Conservation (phyloP, 2,113 vertebrate genomes). For the Danionella cerebrum region DNA sequence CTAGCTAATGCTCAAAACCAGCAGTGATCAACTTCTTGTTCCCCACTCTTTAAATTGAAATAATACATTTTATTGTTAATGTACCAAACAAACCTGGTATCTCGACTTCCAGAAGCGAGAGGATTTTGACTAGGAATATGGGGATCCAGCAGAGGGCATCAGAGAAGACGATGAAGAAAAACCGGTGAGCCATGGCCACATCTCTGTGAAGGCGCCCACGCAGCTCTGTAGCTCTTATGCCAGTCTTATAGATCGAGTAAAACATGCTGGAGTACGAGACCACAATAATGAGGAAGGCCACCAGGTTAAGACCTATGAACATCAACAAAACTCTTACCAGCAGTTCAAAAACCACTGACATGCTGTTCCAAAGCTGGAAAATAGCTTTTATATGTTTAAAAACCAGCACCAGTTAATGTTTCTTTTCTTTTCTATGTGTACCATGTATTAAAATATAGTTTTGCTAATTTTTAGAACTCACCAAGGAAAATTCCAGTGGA, state of each 20-base stretch:
- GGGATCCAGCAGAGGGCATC: slow-evolving; percentile 88
- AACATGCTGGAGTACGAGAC: slow-evolving; percentile 70
- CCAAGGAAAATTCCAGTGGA: slow-evolving; percentile 79
- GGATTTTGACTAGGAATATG: slow-evolving; percentile 71
- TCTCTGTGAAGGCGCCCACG: slow-evolving; percentile 61
- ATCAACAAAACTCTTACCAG: slow-evolving; percentile 3
- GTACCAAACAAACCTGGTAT: slow-evolving; percentile 57
- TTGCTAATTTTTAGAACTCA: slow-evolving; percentile 46
- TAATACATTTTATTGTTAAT: too few species aligned
- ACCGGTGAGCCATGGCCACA: slow-evolving; percentile 62
- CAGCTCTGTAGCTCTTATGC: slow-evolving; percentile 62
- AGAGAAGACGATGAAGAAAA: slow-evolving; percentile 80
- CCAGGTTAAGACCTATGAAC: slow-evolving; percentile 67
- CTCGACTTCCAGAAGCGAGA: slow-evolving; percentile 67
- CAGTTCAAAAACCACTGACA: too few species aligned
- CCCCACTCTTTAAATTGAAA: too few species aligned
- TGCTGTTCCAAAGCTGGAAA: too few species aligned
- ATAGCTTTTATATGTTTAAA: background rate
- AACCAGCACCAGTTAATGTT: too few species aligned
- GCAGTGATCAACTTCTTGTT: too few species aligned
- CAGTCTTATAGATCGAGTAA: slow-evolving; percentile 67
- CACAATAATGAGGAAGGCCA: slow-evolving; percentile 66
- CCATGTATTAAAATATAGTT: too few species aligned
- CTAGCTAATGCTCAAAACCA: too few species aligned
- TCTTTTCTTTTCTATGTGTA: too few species aligned